Conservation (phyloP, 2,113 vertebrate species). For the Pristiophorus japonicus region DNA sequence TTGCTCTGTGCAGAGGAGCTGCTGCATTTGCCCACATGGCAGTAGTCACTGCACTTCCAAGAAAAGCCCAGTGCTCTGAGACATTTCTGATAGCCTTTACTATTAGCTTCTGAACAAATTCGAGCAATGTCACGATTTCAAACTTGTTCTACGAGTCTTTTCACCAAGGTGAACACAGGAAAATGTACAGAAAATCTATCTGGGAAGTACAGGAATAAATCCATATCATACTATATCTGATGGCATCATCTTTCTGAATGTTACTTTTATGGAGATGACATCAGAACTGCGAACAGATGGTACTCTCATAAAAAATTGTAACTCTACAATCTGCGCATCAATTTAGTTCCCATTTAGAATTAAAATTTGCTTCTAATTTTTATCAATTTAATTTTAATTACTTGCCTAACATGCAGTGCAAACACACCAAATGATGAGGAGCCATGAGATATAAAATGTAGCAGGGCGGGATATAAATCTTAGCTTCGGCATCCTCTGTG, state of each 20-base stretch:
- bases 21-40: not conserved
- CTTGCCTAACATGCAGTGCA: not conserved
- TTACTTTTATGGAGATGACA: not conserved
- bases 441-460: not conserved
- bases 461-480: not conserved
- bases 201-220: not conserved
- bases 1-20: not conserved
- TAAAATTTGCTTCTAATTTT: not conserved
- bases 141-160: not conserved
- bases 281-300: not conserved
- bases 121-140: not conserved
- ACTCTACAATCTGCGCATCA: not conserved
- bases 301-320: not conserved
- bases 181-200: not conserved
- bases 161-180: no score
- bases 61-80: not conserved
- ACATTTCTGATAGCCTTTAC: not conserved
- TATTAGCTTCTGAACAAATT: not conserved
- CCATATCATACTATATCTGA: not conserved
- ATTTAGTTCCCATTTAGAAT: constrained; percentile 33
- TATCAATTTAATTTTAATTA: constrained; percentile 18
- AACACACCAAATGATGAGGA: constrained; percentile 6
- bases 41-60: not conserved
- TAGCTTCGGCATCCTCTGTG: not conserved
- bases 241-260: not conserved